Evolutionary conservation across 2,797 vertebrate genomes (phyloP).

Genomic region (Sebastes cheni): DNA sequence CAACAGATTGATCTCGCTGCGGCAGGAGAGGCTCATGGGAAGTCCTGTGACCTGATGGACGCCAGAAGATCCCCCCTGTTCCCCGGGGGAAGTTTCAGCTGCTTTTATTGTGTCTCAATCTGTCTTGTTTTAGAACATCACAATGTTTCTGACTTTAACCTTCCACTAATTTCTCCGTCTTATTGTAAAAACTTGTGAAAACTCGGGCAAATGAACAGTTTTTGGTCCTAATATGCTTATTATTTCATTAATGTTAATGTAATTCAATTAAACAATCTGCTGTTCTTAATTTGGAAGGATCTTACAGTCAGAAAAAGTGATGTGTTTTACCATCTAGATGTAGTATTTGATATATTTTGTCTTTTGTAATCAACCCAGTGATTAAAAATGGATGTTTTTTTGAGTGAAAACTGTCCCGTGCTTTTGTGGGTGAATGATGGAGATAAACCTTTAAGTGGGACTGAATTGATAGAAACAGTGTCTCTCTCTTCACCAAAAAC

Average conservation of each 20-base stretch:
- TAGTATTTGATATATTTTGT: conserved; percentile 15
- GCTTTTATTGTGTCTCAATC: neutral
- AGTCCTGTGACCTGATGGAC: conserved; percentile 83
- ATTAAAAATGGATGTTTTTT: conserved; percentile 40
- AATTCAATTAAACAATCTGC: neutral
- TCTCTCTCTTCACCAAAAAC: neutral
- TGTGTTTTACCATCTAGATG: conserved; percentile 9
- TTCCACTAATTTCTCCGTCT: neutral
- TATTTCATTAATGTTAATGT: conserved; percentile 2
- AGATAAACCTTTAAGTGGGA: neutral
- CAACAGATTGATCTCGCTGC: conserved; percentile 88
- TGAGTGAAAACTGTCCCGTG: conserved; percentile 1
- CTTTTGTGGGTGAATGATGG: neutral
- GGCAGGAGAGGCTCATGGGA: conserved; percentile 97
- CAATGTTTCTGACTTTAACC: neutral
- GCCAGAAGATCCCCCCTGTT: neutral
- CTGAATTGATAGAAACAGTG: neutral
- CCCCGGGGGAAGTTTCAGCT: neutral
- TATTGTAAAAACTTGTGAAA: neutral
- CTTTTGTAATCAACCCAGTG: neutral
- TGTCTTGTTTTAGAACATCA: neutral
- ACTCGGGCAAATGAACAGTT: neutral
- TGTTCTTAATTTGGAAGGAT: conserved; percentile 1
- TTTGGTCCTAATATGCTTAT: neutral
- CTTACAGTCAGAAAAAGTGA: neutral